Base-by-base conservation (phyloP, 2,113 vertebrate genomes). In the Lanius collurio region DNA sequence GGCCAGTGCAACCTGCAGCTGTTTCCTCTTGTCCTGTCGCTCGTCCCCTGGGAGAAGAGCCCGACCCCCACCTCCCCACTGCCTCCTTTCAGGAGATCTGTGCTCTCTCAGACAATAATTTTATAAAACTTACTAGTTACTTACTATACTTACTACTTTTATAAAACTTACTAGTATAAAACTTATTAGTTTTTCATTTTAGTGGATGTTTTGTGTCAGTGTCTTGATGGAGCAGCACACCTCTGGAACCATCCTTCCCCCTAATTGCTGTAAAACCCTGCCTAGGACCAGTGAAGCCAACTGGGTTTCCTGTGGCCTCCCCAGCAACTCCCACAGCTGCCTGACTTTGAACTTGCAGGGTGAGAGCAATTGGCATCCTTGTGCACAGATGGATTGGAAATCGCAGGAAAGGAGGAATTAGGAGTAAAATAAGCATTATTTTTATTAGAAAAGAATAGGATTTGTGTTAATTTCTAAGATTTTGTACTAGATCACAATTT, bases 231-330 rank as follows among this genome's bases (percentile, higher is more conserved):
- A 21, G 19, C 3, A 39, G 46, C 39, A 1, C 3, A 1, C 7
- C 17, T 37, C 50, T 41, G 55, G 37, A 42, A 4, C 9, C 11
- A 0, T 3, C 22, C 42, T 56, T 11, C 13, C 41, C 35, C 50
- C 41, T 3, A 0, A 0, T 0, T 7, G 10, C 15, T 53, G 27
- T 3, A 2, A 31, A 31, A 28, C 75, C n/a, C 69, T 46, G 2
- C 4, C 22, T 7, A 73, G 35, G 12, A 1, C 4, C 41, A 2
- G 1, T 2, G 10, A 21, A 13, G 5, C 31, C 28, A 15, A 0
- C n/a, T 4, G 55, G n/a, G 14, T 2, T 16, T 11, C 15, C n/a
- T 7, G 19, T 2, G 33, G 2, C 4, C 17, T 3, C n/a, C 39
- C 41, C 60, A 37, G 35, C 19, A 24, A 0, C 42, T 15, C 37